Evolutionary conservation across 2,113 vertebrate species (phyloP), one percentile per base, ranked within the genome.

Genomic region (Labeo rohita): DNA sequence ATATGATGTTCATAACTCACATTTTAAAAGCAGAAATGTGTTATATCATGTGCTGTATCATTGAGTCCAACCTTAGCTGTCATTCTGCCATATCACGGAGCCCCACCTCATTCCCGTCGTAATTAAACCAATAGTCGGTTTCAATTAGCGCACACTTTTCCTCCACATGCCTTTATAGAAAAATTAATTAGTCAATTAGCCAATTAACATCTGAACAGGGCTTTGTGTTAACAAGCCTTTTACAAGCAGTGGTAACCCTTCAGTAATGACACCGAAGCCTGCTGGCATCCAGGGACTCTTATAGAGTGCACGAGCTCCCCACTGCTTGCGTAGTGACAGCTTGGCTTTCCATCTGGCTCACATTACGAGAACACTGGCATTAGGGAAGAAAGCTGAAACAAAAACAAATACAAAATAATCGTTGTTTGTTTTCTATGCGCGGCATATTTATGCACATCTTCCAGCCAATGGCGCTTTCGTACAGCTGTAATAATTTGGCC

Each of bases 161-260:
- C 92, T 61, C 73, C 90, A 91, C 92, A 90, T 80, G 93, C 94
- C 91, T 95, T 95, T 94, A 95, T 94, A 94, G 93, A 93, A 94
- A 95, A 95, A 95, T 92, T 93, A 96, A 96, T 95, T 95, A 95
- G 95, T 94, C 94, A 95, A 95, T 96, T 95, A 95, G 93, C 93
- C 95, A 96, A 96, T 96, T 95, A 96, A 95, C 95, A 95, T 95
- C 92, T 95, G 95, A 94, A 94, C 94, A 93, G 94, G 93, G 94
- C 95, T 95, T 94, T 95, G 95, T 96, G 94, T 95, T 96, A 96
- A 96, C 95, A 93, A 95, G 94, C 91, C 93, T 95, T 95, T 95
- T 95, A 96, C 95, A 96, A 94, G 95, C 94, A 90, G 94, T 88
- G 90, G 93, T 93, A 94, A 94, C 94, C 95, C 94, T 90, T 93